These are phyloP conservation scores for Andrena praecox DNA, from an alignment of 2,888 invertebrate genomes.

Conservation along the genomic window DNA sequence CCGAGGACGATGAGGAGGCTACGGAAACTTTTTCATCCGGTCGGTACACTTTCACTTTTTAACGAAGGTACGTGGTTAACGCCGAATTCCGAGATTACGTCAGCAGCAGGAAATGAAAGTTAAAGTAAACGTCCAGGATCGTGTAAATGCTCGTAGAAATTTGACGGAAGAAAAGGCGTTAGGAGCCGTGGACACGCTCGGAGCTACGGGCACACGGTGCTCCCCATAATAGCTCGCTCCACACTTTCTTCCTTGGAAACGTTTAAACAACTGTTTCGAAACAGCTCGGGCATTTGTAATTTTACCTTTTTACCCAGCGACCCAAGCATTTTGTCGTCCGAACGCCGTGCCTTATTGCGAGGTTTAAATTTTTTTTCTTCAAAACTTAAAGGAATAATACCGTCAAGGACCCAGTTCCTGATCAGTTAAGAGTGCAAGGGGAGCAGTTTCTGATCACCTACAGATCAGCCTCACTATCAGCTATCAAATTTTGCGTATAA, in stretches of 20 bases:
- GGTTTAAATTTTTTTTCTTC: background rate
- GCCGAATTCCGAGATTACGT: slow-evolving; percentile 58
- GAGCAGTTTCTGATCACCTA: too few species aligned
- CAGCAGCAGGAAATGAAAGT: slow-evolving; percentile 66
- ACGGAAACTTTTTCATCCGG: slow-evolving; percentile 38
- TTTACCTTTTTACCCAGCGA: background rate
- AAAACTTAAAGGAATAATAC: background rate
- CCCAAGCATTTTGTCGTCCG: too few species aligned
- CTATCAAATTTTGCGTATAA: too few species aligned
- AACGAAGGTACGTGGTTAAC: slow-evolving; percentile 29
- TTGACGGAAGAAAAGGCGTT: slow-evolving; percentile 35
- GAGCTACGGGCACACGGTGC: background rate
- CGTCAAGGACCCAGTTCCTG: too few species aligned
- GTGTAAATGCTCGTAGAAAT: slow-evolving; percentile 41
- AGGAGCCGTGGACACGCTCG: slow-evolving; percentile 11
- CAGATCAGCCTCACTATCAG: too few species aligned
- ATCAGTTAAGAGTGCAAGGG: too few species aligned
- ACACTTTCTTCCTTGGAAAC: slow-evolving; percentile 9
- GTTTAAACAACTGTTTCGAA: background rate
- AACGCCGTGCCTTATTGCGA: too few species aligned
- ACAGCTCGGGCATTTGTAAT: background rate
- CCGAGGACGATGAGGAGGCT: background rate
- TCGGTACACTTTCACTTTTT: slow-evolving; percentile 62
- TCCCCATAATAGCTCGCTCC: background rate
- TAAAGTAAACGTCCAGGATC: slow-evolving; percentile 17